Percentiles rank a stretch among this genome's conserved stretches.
phyloP scores from a whole-genome alignment of 2,888 invertebrate species.

The Ennomos quercinarius region DNA sequence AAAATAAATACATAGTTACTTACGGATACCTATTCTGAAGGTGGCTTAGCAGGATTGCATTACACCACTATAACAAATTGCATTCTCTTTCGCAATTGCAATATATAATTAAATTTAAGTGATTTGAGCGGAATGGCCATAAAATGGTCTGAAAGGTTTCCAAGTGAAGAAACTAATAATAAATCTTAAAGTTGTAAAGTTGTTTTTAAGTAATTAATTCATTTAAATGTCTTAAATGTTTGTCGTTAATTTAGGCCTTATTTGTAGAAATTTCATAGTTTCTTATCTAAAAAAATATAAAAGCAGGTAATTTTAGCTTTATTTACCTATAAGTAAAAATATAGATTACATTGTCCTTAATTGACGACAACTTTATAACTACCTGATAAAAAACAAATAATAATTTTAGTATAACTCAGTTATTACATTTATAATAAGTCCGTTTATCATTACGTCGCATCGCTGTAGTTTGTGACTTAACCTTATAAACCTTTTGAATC shows the following conservation, averaged over 20 bases:
- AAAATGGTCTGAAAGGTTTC: conserved; percentile 20
- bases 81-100: conserved; percentile 21
- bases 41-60: too few relatives aligned
- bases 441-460: conserved; percentile 3
- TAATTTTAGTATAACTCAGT: neutral
- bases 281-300: too few relatives aligned
- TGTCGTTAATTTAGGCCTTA: too few relatives aligned
- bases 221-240: too few relatives aligned
- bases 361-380: neutral
- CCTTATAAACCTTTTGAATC: conserved; percentile 38
- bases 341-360: neutral
- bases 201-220: too few relatives aligned
- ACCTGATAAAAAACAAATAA: neutral
- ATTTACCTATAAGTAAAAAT: neutral
- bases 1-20: neutral
- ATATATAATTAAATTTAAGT: conserved; percentile 24
- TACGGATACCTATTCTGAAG: conserved; percentile 5
- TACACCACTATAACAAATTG: conserved; percentile 9
- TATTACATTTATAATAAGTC: too few relatives aligned
- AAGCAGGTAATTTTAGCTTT: conserved; percentile 4
- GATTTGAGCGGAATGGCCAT: conserved; percentile 17
- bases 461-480: conserved; percentile 24
- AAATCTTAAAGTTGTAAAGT: too few relatives aligned
- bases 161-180: conserved; percentile 7
- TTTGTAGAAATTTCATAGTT: too few relatives aligned